Evolutionary conservation across 1,140 invertebrate species (phyloP).

Genomic region (Bradysia coprophila): DNA sequence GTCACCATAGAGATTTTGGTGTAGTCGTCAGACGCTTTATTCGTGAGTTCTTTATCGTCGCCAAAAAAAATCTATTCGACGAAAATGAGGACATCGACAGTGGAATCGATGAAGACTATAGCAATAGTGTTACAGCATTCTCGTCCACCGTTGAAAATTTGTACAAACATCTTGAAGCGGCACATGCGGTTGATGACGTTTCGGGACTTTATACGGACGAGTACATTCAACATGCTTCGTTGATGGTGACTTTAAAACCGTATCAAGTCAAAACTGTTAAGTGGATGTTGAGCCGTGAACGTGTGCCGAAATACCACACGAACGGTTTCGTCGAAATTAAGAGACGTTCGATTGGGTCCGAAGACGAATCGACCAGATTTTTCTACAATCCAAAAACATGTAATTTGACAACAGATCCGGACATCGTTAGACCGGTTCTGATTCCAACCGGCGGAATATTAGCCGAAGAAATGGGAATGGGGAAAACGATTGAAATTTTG

Average conservation of each 20-base stretch:
- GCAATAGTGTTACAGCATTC: not conserved
- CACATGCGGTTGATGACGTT: not conserved
- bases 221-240: not conserved
- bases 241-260: slow-evolving; percentile 27
- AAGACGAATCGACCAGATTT: slow-evolving; percentile 6
- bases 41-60: not conserved
- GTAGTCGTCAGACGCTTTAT: not conserved
- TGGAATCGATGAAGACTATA: not conserved
- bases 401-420: slow-evolving; percentile 18
- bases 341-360: not conserved
- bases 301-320: slow-evolving; percentile 5
- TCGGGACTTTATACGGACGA: not conserved
- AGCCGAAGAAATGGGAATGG: slow-evolving; percentile 72
- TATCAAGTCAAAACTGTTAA: slow-evolving; percentile 45
- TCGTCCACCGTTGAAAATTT: not conserved
- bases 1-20: too few relatives aligned
- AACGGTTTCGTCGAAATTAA: slow-evolving; percentile 8
- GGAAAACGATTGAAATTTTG: slow-evolving; percentile 64
- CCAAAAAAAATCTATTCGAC: not conserved
- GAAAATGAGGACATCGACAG: not conserved
- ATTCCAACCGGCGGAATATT: slow-evolving; percentile 49
- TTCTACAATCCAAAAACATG: slow-evolving; percentile 31
- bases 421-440: slow-evolving; percentile 11
- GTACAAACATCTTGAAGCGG: not conserved
- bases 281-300: slow-evolving; percentile 51